phyloP scores from a whole-genome alignment of 2,113 vertebrate species.

The Pipa parva region DNA sequence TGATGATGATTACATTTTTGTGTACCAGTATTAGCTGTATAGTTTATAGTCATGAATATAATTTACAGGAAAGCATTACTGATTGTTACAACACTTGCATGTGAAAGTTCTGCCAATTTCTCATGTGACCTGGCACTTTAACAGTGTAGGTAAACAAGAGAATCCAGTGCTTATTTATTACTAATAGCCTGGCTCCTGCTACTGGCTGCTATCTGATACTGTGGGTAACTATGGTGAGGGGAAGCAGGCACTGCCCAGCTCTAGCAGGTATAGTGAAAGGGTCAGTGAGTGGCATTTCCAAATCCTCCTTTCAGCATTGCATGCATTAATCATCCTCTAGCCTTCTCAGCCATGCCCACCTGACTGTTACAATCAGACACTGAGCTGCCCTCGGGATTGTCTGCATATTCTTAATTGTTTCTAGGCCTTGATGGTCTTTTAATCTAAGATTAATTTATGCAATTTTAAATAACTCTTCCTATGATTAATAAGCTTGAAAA shows the following conservation, averaged over 20 bases:
- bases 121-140: too few species aligned
- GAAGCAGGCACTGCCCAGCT: conserved; percentile 68
- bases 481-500: conserved; percentile 99
- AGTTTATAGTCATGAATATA: too few species aligned
- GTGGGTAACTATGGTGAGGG: conserved; percentile 69
- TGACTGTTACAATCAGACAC: conserved; percentile 91
- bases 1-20: too few species aligned
- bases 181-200: conserved; percentile 1
- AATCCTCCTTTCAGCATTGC: conserved; percentile 87
- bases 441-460: conserved; percentile 99
- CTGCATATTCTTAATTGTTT: conserved; percentile 99
- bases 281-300: conserved; percentile 82
- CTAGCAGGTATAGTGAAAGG: conserved; percentile 71
- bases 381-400: conserved; percentile 92
- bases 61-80: too few species aligned
- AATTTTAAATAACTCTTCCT: conserved; percentile 99
- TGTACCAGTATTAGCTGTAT: too few species aligned
- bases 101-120: too few species aligned
- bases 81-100: too few species aligned
- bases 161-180: neutral
- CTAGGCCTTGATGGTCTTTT: conserved; percentile 95
- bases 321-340: conserved; percentile 94
- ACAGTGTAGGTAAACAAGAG: too few species aligned
- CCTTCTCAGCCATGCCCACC: conserved; percentile 93
- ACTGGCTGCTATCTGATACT: neutral